phyloP scores from a whole-genome alignment of 2,888 invertebrate species.

The Thumatha senex region DNA sequence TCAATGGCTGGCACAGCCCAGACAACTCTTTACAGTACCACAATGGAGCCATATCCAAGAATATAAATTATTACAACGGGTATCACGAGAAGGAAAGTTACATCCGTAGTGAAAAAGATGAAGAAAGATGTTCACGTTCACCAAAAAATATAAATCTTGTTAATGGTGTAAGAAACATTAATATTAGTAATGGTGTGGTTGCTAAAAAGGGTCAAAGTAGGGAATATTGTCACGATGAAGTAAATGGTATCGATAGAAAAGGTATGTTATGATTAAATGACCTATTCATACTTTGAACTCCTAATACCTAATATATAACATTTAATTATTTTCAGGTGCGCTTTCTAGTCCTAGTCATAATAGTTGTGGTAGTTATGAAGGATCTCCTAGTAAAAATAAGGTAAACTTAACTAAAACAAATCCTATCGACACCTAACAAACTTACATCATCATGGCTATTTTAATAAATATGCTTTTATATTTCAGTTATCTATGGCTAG shows the following conservation, averaged over 20 bases:
- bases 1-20: conserved; percentile 84
- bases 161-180: conserved; percentile 74
- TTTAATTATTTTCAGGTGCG: conserved; percentile 50
- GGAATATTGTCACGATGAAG: conserved; percentile 69
- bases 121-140: conserved; percentile 51
- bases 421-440: too few relatives aligned
- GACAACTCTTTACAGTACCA: conserved; percentile 68
- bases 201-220: conserved; percentile 67
- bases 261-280: conserved; percentile 38
- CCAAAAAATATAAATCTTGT: conserved; percentile 74
- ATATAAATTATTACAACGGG: conserved; percentile 67
- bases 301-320: background rate
- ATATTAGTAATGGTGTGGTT: conserved; percentile 70
- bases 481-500: conserved; percentile 76
- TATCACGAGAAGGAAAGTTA: conserved; percentile 61
- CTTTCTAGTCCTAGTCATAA: conserved; percentile 72
- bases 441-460: background rate
- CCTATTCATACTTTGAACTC: too few relatives aligned
- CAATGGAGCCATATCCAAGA: conserved; percentile 76
- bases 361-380: conserved; percentile 65
- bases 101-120: conserved; percentile 52
- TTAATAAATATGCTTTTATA: conserved; percentile 1
- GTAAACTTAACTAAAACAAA: conserved; percentile 35
- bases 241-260: conserved; percentile 69
- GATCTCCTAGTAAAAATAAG: conserved; percentile 76